Evolutionary conservation across 2,113 vertebrate species (phyloP), one percentile per base, ranked within the genome.

Genomic region (Bettongia penicillata): DNA sequence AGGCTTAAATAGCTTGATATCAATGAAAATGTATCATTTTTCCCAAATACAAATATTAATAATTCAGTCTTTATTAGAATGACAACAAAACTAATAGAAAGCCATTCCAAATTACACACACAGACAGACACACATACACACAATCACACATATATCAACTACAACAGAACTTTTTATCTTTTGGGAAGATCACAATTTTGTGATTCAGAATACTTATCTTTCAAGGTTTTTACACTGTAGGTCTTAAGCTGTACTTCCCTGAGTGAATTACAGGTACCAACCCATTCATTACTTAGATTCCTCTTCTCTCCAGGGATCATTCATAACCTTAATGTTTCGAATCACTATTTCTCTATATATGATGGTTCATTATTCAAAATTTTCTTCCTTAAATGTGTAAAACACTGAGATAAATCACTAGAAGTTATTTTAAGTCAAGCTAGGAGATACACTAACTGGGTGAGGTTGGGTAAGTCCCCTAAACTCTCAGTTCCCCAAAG

Each of bases 21-120:
- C 90, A 48, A 95, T 90, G 8, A 95, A 97, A 94, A 92, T 89
- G 2, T 4, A 77, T 0, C 11, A 93, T n/a, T 68, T 91, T 84
- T 3, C n/a, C n/a, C 68, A 50, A 92, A 90, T 51, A 92, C 2
- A 95, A 94, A 50, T 93, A 43, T 23, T 84, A 94, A 89, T 2
- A 94, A 84, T 84, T 96, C 3, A 7, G 3, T 90, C 61, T 94
- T 96, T 47, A 94, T 48, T 52, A 57, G 5, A 10, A 96, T 61
- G 96, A 92, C 37, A 1, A 95, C n/a, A 92, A 89, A 91, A 93
- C 28, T 19, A 48, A 0, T 2, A 92, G 37, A 57, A 93, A 94
- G 53, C 2, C 1, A 91, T 91, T 77, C 94, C 25, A 93, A 43
- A 94, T 84, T 94, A 31, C 93, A 95, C 28, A 51, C 84, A 92